Percentiles rank a stretch among this genome's conserved stretches.
These are phyloP conservation scores for Odontomyia ornata DNA, from an alignment of 2,888 invertebrate genomes.

Conservation along the genomic window DNA sequence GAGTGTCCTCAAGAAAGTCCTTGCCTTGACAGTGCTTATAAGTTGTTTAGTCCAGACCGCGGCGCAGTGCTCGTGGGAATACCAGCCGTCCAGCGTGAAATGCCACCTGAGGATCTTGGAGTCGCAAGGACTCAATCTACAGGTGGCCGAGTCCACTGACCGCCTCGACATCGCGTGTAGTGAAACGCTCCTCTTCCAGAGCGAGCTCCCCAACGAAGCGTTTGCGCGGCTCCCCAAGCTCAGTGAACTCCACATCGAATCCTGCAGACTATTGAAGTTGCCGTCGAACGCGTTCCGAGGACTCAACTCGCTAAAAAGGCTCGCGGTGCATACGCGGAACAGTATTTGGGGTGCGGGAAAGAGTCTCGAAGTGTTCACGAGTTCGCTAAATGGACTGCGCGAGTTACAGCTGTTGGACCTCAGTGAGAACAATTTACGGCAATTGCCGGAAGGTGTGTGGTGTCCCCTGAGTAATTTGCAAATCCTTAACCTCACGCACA, in stretches of 20 bases:
- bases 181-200: conserved; percentile 80
- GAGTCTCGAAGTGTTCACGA: conserved; percentile 76
- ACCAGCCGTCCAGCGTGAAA: conserved; percentile 63
- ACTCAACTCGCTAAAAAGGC: conserved; percentile 78
- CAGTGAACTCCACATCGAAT: conserved; percentile 77
- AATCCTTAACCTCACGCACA: conserved; percentile 84
- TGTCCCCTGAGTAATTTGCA: conserved; percentile 83
- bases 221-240: conserved; percentile 78
- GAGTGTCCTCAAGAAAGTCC: neutral
- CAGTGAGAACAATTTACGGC: conserved; percentile 83
- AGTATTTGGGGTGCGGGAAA: conserved; percentile 80
- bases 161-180: conserved; percentile 80
- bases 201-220: conserved; percentile 73
- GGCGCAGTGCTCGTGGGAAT: conserved; percentile 64
- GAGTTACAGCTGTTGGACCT: conserved; percentile 83
- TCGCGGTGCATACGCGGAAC: conserved; percentile 83
- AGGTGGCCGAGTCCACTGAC: conserved; percentile 74
- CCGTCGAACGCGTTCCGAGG: conserved; percentile 83
- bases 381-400: conserved; percentile 78
- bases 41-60: neutral
- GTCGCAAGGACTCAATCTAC: conserved; percentile 59
- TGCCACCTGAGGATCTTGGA: conserved; percentile 62
- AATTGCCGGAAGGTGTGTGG: conserved; percentile 80
- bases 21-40: neutral
- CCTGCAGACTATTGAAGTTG: conserved; percentile 82